Evolutionary conservation across 2,888 invertebrate genomes (phyloP).

Genomic region (Isotomurus palustris): DNA sequence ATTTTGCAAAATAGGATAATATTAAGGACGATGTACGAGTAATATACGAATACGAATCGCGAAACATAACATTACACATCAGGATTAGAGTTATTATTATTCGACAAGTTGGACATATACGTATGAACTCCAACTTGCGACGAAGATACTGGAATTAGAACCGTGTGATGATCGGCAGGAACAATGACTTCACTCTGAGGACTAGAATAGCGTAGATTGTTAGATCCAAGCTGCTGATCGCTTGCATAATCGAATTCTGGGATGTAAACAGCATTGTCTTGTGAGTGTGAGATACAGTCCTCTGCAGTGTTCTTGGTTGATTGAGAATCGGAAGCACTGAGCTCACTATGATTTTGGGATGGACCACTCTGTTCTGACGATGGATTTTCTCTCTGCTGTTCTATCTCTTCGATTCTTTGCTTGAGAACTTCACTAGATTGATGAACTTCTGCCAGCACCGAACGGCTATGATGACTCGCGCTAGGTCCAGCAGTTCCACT

Average conservation of each 20-base stretch:
- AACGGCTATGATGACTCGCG: slow-evolving; percentile 12
- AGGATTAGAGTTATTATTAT: too few species aligned
- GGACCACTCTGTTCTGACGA: background rate
- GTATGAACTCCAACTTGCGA: too few species aligned
- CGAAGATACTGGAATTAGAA: too few species aligned
- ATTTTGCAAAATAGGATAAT: too few species aligned
- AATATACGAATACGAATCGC: too few species aligned
- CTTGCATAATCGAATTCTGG: slow-evolving; percentile 7
- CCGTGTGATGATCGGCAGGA: too few species aligned
- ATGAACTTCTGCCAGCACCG: slow-evolving; percentile 39
- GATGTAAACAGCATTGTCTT: slow-evolving; percentile 18
- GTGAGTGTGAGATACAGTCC: background rate
- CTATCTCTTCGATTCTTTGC: slow-evolving; percentile 10
- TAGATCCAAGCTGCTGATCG: background rate
- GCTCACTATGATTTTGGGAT: background rate
- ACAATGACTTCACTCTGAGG: background rate
- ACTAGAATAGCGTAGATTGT: too few species aligned
- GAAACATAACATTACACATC: too few species aligned
- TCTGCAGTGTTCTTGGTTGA: background rate
- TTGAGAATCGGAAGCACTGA: background rate
- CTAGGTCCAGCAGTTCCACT: slow-evolving; percentile 15
- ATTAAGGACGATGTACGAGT: too few species aligned
- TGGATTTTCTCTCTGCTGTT: slow-evolving; percentile 12
- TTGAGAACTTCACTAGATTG: slow-evolving; percentile 24
- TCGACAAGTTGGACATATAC: too few species aligned